A percentile compares a stretch with the other conserved stretches of the same genome.
These are phyloP conservation scores for Microtus richardsoni DNA, from an alignment of 2,113 vertebrate species.

Conservation along the genomic window DNA sequence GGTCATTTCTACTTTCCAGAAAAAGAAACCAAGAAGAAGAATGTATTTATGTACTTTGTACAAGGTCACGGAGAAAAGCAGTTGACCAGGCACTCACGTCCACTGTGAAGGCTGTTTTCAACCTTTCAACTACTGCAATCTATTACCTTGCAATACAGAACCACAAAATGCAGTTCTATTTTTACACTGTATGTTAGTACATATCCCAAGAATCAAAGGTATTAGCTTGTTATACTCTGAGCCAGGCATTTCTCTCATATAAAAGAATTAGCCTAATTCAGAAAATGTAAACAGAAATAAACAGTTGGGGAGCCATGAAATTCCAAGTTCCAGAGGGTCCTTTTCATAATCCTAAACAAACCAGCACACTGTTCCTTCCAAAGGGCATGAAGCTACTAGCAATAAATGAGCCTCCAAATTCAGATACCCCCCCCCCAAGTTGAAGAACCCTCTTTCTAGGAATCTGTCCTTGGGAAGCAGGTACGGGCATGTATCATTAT, in stretches of 20 bases:
- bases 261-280: slow-evolving; percentile 72
- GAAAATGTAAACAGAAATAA: slow-evolving; percentile 74
- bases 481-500: background rate
- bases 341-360: slow-evolving; percentile 64
- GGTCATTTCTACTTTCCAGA: slow-evolving; percentile 32
- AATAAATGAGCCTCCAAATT: slow-evolving; percentile 8
- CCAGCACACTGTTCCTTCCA: slow-evolving; percentile 25
- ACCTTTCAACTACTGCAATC: background rate
- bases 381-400: background rate
- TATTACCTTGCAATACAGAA: background rate
- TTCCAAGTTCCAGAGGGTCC: slow-evolving; percentile 42
- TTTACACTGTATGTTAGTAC: background rate
- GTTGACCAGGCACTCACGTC: slow-evolving; percentile 8
- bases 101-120: background rate
- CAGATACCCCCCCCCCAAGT: background rate
- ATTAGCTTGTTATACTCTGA: slow-evolving; percentile 33
- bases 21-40: slow-evolving; percentile 11
- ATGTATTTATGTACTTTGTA: background rate
- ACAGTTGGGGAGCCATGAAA: slow-evolving; percentile 38
- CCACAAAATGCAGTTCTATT: background rate
- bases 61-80: background rate
- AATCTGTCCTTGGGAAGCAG: slow-evolving; percentile 29
- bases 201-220: slow-evolving; percentile 36
- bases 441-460: background rate
- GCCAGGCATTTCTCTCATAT: slow-evolving; percentile 40